These are phyloP conservation scores for Sisor rabdophorus DNA, from an alignment of 2,113 vertebrate species.

Conservation along the genomic window DNA sequence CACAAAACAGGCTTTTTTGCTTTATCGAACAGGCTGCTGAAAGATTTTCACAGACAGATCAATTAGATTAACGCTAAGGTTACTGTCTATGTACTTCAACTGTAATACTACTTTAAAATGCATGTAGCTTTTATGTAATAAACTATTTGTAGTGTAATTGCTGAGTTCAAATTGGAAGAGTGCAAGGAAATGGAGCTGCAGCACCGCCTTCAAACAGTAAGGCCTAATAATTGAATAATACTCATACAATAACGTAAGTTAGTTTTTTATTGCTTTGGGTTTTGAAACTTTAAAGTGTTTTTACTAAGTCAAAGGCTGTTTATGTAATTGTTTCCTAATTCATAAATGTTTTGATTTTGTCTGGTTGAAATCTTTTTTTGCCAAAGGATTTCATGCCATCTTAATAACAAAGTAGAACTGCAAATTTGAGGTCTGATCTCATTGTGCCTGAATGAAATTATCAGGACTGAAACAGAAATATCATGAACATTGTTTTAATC, in stretches of 20 bases:
- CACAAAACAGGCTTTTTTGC: neutral
- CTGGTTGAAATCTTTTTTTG: neutral
- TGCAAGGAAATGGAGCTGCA: neutral
- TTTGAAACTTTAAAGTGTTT: neutral
- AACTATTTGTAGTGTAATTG: slow-evolving; percentile 2
- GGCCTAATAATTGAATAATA: neutral
- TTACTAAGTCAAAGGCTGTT: neutral
- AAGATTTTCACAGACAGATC: neutral
- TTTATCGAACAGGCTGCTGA: neutral
- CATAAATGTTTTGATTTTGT: neutral
- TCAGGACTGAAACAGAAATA: neutral
- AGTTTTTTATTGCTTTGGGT: neutral
- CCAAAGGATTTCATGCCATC: neutral
- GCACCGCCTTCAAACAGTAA: neutral
- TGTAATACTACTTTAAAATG: slow-evolving; percentile 3
- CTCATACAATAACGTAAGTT: neutral
- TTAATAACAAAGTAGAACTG: neutral
- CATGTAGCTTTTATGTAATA: neutral
- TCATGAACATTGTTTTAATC: neutral
- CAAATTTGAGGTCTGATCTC: neutral
- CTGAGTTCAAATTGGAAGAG: neutral
- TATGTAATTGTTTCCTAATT: neutral
- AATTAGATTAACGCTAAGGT: slow-evolving; percentile 15
- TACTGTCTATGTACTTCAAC: slow-evolving; percentile 11
- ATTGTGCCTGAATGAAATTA: neutral